Evolutionary conservation across 2,113 vertebrate species (phyloP), one percentile per base, ranked within the genome.

Genomic region (Axis porcinus): DNA sequence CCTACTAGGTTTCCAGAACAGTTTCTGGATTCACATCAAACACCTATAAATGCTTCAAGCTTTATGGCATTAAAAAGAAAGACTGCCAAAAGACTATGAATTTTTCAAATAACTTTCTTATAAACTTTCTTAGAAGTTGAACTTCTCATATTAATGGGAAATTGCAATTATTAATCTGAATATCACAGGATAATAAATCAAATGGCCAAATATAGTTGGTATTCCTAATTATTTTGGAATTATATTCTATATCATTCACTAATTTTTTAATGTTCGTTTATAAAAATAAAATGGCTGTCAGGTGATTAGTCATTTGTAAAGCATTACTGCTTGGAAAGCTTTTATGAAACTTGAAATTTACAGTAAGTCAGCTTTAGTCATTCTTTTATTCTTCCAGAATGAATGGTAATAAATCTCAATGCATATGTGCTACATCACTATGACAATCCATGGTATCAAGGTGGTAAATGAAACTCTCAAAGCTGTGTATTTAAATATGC

Each of bases 301-400:
- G 76, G 16, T 89, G 43, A 97, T 97, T 84, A 96, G 86, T 97
- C 74, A 89, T 95, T 94, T 96, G 58, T 92, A 87, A 97, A 95
- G 6, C 3, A 92, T 95, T 95, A 93, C 55, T 97, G 79, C 47
- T 27, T 95, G 36, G 62, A 96, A 96, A 94, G 40, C 54, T 84
- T 94, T 97, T 82, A 79, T 40, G 81, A n/a, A 84, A 19, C 86
- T 95, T 96, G 36, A 97, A 94, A 97, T 97, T 96, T 98, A 94
- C 45, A 93, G 62, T 97, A 96, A 97, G 28, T 79, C 64, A 12
- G 78, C 82, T 43, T 95, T 83, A 92, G 57, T 95, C 40, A 90
- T 55, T 19, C 78, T 91, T 96, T 67, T 4, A 58, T 85, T 92
- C 27, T 86, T 97, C 76, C 30, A 85, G 57, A 89, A 88, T 76